Conservation (phyloP, 1,140 invertebrate species). For the Brachionus asplanchnoidis region DNA sequence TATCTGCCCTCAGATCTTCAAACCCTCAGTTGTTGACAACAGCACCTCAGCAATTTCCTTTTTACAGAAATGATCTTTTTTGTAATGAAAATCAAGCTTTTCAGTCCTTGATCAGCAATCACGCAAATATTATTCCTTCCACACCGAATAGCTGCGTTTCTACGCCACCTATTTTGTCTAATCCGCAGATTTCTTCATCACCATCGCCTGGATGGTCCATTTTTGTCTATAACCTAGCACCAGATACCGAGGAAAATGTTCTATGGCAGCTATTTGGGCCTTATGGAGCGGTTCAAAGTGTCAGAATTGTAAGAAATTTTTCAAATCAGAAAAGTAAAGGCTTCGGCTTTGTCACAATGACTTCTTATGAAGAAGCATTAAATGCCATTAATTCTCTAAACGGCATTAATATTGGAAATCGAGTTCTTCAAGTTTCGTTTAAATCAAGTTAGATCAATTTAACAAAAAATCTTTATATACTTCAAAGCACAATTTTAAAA, state of each 20-base stretch:
- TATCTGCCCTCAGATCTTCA: not conserved
- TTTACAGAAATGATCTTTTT: conserved; percentile 13
- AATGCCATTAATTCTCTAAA: conserved; percentile 95
- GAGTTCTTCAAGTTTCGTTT: conserved; percentile 96
- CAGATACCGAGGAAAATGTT: conserved; percentile 95
- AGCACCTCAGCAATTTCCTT: not conserved
- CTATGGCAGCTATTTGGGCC: conserved; percentile 98
- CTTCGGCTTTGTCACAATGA: conserved; percentile 99
- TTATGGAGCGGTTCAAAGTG: conserved; percentile 94
- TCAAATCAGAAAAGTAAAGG: conserved; percentile 99
- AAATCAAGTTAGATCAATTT: conserved; percentile 61
- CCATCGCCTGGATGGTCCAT: conserved; percentile 73
- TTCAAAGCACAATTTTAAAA: not conserved
- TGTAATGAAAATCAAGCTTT: not conserved
- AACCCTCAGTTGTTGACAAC: not conserved
- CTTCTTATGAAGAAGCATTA: conserved; percentile 95
- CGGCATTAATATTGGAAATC: conserved; percentile 91
- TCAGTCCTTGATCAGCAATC: not conserved
- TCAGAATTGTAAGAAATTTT: conserved; percentile 88
- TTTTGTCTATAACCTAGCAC: conserved; percentile 95
- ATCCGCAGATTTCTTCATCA: not conserved
- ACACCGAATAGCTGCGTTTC: not conserved
- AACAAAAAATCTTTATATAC: not conserved
- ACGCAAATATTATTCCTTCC: not conserved
- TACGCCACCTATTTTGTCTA: not conserved